phyloP scores from a whole-genome alignment of 1,140 invertebrate species.

The Reticulitermes speratus region DNA sequence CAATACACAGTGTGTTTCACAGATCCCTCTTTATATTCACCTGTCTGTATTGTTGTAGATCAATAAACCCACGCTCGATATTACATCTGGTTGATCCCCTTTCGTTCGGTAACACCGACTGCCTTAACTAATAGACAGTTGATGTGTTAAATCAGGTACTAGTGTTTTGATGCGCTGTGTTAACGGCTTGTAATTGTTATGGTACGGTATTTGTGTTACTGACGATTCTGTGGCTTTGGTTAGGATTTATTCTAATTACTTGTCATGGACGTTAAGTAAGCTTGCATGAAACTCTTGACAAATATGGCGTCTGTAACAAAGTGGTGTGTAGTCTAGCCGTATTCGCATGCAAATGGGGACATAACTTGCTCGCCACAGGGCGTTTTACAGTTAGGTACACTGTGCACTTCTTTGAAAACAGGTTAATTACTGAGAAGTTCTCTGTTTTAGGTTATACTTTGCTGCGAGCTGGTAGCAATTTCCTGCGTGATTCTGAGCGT shows the following conservation, averaged over 20 bases:
- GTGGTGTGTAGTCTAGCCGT: background rate
- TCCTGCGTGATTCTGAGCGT: too few species aligned
- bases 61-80: too few species aligned
- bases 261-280: background rate
- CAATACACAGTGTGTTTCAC: background rate
- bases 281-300: background rate
- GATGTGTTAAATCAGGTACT: background rate
- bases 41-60: too few species aligned
- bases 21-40: background rate
- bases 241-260: background rate
- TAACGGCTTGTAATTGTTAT: background rate
- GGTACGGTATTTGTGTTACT: background rate
- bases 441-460: too few species aligned
- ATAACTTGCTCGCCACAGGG: background rate
- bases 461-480: too few species aligned
- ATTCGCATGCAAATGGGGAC: background rate
- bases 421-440: too few species aligned
- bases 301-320: background rate
- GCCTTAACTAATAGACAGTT: background rate
- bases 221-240: background rate
- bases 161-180: background rate
- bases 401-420: too few species aligned
- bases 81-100: too few species aligned
- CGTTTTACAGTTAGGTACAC: background rate
- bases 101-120: background rate